phyloP scores from a whole-genome alignment of 1,140 invertebrate genomes.

The Megathymus violae region DNA sequence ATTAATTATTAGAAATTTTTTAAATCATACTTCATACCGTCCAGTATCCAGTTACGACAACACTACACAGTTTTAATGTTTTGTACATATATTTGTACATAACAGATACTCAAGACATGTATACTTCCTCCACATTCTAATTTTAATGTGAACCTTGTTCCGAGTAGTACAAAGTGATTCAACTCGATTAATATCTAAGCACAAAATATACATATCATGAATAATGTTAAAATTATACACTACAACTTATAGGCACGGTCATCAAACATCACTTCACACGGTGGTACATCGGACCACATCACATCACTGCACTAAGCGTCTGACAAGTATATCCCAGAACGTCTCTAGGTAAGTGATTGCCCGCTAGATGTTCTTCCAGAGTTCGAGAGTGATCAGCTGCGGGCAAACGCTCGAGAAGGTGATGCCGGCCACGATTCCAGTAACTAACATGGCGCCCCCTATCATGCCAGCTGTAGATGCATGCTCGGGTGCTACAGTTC shows the following conservation, averaged over 20 bases:
- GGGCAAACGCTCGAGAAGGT: slow-evolving; percentile 90
- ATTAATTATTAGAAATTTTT: not conserved
- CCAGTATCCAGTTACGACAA: not conserved
- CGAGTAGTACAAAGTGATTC: too few relatives aligned
- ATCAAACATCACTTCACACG: slow-evolving; percentile 27
- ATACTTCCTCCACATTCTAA: not conserved
- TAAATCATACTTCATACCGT: not conserved
- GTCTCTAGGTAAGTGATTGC: slow-evolving; percentile 43
- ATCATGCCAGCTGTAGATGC: slow-evolving; percentile 97
- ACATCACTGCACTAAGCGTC: slow-evolving; percentile 38
- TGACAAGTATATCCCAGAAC: slow-evolving; percentile 50
- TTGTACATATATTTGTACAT: not conserved
- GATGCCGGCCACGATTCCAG: slow-evolving; percentile 94
- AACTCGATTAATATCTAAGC: too few relatives aligned
- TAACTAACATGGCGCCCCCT: slow-evolving; percentile 94
- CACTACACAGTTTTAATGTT: not conserved
- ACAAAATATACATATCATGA: slow-evolving; percentile 16
- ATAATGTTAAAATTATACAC: too few relatives aligned
- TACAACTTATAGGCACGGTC: slow-evolving; percentile 10
- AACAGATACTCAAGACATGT: not conserved
- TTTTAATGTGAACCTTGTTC: too few relatives aligned
- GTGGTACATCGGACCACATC: slow-evolving; percentile 1
- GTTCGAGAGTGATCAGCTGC: slow-evolving; percentile 76
- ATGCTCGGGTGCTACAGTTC: slow-evolving; percentile 92
- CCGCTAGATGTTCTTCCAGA: slow-evolving; percentile 54